These are phyloP conservation scores for Trogon melanurus DNA, from an alignment of 2,113 vertebrate species.

Conservation along the genomic window DNA sequence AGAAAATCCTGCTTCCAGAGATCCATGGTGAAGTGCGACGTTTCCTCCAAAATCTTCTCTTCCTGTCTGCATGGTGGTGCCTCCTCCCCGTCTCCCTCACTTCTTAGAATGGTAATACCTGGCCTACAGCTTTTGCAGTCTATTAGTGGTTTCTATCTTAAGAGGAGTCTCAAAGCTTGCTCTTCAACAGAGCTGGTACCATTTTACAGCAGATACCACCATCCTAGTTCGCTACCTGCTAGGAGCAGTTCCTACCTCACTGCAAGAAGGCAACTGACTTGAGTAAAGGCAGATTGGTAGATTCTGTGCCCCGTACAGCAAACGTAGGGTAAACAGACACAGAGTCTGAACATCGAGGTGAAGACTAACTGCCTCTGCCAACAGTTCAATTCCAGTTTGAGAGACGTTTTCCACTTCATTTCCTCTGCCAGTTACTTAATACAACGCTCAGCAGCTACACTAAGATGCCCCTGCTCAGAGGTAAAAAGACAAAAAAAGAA, in stretches of 20 bases:
- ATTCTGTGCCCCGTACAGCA: not conserved
- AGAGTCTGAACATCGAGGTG: not conserved
- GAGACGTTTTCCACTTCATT: not conserved
- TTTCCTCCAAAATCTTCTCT: not conserved
- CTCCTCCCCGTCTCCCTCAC: not conserved
- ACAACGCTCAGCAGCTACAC: slow-evolving; percentile 15
- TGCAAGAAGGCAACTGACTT: slow-evolving; percentile 52
- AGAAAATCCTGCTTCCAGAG: slow-evolving; percentile 45
- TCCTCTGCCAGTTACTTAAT: not conserved
- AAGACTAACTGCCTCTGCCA: slow-evolving; percentile 12
- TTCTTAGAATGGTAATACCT: not conserved
- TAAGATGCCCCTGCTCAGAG: slow-evolving; percentile 12
- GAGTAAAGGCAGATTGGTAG: slow-evolving; percentile 49
- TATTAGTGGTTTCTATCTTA: slow-evolving; percentile 13
- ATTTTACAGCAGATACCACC: not conserved
- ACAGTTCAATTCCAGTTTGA: not conserved
- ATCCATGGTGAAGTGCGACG: not conserved
- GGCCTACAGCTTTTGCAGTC: not conserved
- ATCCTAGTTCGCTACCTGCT: not conserved
- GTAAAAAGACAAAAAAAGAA: slow-evolving; percentile 44
- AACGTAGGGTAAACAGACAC: not conserved
- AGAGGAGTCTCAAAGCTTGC: slow-evolving; percentile 3
- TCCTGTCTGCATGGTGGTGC: not conserved
- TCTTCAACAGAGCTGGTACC: slow-evolving; percentile 5
- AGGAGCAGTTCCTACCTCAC: slow-evolving; percentile 39